Conservation (phyloP, 2,888 invertebrate species). For the Eupithecia abbreviata region DNA sequence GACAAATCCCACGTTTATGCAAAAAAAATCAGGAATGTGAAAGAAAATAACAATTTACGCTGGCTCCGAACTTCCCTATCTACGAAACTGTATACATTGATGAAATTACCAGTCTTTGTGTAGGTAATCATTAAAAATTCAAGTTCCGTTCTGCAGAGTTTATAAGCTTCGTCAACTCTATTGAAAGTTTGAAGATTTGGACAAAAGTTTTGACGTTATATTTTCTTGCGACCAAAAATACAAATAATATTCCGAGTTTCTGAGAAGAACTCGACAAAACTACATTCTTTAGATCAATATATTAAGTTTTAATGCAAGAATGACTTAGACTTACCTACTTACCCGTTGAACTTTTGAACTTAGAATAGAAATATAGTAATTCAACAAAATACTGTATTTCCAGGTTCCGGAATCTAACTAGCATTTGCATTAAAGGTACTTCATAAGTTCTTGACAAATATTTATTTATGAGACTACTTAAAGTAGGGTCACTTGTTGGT, state of each 20-base stretch:
- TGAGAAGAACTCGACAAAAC: neutral
- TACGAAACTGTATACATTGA: slow-evolving; percentile 6
- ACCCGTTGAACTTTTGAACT: neutral
- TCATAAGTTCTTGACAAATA: neutral
- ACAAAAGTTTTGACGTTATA: slow-evolving; percentile 54
- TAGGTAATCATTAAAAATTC: slow-evolving; percentile 60
- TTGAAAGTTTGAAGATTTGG: slow-evolving; percentile 53
- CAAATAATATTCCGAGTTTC: slow-evolving; percentile 43
- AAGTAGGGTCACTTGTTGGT: neutral
- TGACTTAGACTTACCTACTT: neutral
- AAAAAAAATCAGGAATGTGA: neutral
- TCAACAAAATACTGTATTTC: neutral
- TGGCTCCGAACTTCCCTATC: neutral
- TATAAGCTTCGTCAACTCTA: slow-evolving; percentile 54
- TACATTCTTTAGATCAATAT: neutral
- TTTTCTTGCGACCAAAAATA: slow-evolving; percentile 48
- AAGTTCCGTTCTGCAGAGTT: slow-evolving; percentile 52
- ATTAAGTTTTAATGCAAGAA: slow-evolving; percentile 1
- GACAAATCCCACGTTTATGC: neutral
- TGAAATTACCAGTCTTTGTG: slow-evolving; percentile 47
- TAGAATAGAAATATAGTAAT: neutral
- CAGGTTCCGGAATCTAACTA: neutral
- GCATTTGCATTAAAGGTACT: neutral
- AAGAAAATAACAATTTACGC: neutral
- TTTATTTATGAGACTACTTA: neutral